These are phyloP conservation scores for Leucozona laternaria DNA, from an alignment of 2,888 invertebrate species.

Conservation along the genomic window DNA sequence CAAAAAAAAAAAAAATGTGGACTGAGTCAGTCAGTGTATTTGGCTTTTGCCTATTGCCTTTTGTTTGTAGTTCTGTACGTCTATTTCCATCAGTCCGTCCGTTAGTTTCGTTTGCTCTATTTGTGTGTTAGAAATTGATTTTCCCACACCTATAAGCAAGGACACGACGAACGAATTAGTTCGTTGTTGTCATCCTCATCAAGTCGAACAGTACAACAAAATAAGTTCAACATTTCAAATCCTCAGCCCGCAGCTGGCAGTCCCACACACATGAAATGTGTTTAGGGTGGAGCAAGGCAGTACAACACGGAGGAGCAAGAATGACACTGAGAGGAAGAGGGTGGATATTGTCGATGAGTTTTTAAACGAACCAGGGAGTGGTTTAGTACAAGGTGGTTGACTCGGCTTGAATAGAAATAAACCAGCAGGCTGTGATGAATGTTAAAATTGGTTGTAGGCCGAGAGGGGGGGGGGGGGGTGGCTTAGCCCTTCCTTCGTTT, in stretches of 20 bases:
- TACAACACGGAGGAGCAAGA: background rate
- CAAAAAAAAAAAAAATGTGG: background rate
- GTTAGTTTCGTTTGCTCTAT: constrained; percentile 59
- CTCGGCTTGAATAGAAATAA: constrained; percentile 56
- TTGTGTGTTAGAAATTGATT: constrained; percentile 73
- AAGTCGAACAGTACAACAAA: constrained; percentile 27
- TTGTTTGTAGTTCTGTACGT: constrained; percentile 42
- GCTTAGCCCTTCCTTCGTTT: constrained; percentile 34
- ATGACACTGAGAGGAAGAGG: background rate
- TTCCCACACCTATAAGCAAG: constrained; percentile 63
- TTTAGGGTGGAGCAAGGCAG: background rate
- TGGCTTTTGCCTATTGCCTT: constrained; percentile 70
- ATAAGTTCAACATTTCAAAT: background rate
- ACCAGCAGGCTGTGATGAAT: constrained; percentile 61
- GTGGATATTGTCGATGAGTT: constrained; percentile 48
- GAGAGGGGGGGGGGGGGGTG: background rate
- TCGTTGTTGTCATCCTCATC: constrained; percentile 29
- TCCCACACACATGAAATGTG: background rate
- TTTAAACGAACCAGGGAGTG: constrained; percentile 50
- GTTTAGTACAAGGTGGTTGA: constrained; percentile 31
- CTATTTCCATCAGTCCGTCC: constrained; percentile 13
- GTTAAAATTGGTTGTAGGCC: constrained; percentile 43
- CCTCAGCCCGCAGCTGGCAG: background rate
- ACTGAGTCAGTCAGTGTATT: constrained; percentile 33
- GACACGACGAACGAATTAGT: constrained; percentile 67